Percentiles rank a stretch among this genome's conserved stretches.
Evolutionary conservation across 2,888 invertebrate species (phyloP).

Genomic region (Psylliodes chrysocephalus): DNA sequence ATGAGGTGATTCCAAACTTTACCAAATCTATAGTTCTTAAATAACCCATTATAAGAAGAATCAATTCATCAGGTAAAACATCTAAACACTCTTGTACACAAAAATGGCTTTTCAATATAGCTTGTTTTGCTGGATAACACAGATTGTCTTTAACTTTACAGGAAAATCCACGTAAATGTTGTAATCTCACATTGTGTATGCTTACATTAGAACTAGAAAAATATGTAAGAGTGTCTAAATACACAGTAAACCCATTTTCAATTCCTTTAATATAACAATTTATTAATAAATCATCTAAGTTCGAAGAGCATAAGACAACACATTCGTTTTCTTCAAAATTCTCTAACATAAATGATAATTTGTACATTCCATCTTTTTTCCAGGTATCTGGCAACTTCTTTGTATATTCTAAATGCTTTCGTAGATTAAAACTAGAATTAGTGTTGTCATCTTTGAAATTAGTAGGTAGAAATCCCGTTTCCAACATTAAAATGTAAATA

Average conservation of each 20-base stretch:
- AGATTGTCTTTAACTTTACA: slow-evolving; percentile 56
- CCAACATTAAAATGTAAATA: slow-evolving; percentile 60
- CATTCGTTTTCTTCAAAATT: slow-evolving; percentile 50
- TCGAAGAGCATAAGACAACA: slow-evolving; percentile 50
- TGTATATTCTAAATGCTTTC: slow-evolving; percentile 49
- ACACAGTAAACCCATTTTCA: slow-evolving; percentile 44
- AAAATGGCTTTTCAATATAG: slow-evolving; percentile 30
- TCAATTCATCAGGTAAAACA: slow-evolving; percentile 62
- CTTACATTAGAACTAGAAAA: slow-evolving; percentile 46
- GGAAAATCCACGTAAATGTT: slow-evolving; percentile 57
- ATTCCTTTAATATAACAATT: slow-evolving; percentile 55
- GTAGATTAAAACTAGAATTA: slow-evolving; percentile 50
- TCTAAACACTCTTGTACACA: slow-evolving; percentile 53
- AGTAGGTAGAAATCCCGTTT: slow-evolving; percentile 59
- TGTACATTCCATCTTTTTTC: slow-evolving; percentile 50
- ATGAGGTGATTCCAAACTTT: slow-evolving; percentile 50
- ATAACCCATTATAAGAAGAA: slow-evolving; percentile 53
- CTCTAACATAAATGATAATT: slow-evolving; percentile 51
- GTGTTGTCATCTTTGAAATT: slow-evolving; percentile 42
- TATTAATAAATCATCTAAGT: slow-evolving; percentile 56
- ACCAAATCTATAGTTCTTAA: slow-evolving; percentile 47
- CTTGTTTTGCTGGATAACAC: slow-evolving; percentile 54
- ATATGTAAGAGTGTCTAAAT: slow-evolving; percentile 57
- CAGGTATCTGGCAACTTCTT: slow-evolving; percentile 51
- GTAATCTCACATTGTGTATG: slow-evolving; percentile 47